Evolutionary conservation across 2,888 invertebrate species (phyloP).

Genomic region (Thymelicus sylvestris): DNA sequence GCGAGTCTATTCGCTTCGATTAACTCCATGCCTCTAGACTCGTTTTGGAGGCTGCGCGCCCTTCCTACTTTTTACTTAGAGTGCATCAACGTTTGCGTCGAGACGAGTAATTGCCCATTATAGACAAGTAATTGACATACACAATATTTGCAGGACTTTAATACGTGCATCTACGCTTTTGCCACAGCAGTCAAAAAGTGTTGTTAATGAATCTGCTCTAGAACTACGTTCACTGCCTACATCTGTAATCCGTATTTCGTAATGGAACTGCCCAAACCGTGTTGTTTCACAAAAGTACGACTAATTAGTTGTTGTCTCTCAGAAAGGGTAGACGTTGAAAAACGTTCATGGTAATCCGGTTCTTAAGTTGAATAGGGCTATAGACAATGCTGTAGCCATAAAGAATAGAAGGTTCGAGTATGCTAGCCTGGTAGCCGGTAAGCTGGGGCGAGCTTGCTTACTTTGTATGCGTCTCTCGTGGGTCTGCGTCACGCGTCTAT

Average conservation of each 20-base stretch:
- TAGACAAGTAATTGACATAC: conserved; percentile 59
- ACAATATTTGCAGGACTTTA: conserved; percentile 44
- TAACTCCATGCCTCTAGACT: conserved; percentile 45
- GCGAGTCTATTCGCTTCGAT: conserved; percentile 50
- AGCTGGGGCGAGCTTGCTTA: conserved; percentile 54
- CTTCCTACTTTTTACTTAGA: conserved; percentile 50
- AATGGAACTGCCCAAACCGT: neutral
- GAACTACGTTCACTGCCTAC: neutral
- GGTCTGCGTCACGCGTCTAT: conserved; percentile 73
- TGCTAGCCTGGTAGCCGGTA: conserved; percentile 25
- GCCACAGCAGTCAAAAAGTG: neutral
- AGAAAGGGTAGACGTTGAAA: conserved; percentile 11
- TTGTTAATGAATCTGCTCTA: too few relatives aligned
- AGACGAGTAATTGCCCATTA: conserved; percentile 53
- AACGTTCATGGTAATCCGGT: conserved; percentile 10
- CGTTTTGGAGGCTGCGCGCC: conserved; percentile 51
- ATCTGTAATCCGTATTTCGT: neutral
- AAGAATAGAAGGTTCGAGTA: conserved; percentile 48
- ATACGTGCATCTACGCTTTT: conserved; percentile 12
- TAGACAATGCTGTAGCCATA: conserved; percentile 19
- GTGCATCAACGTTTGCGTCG: conserved; percentile 37
- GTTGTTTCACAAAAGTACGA: neutral
- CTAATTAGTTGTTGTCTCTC: conserved; percentile 8
- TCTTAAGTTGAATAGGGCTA: neutral
- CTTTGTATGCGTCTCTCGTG: conserved; percentile 70